Base-by-base conservation (phyloP, 2,888 invertebrate genomes). In the Pecten maximus region DNA sequence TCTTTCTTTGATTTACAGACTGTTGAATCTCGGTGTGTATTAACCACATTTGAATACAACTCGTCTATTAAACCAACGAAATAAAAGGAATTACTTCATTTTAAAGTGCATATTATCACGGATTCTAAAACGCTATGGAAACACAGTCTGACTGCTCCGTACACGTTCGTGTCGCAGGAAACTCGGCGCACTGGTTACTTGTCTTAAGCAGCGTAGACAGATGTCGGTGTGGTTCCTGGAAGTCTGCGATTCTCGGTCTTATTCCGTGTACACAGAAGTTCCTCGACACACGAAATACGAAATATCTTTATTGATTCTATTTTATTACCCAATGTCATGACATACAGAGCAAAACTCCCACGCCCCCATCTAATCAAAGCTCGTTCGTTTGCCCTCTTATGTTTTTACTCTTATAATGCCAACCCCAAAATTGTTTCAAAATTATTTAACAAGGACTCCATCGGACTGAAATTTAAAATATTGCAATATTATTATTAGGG, bases 41-140 rank as follows among this genome's bases (percentile, higher is more conserved):
- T 54, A 28, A 74, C 35, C 74, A 74, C 28, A 35, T 74, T 23
- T 35, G 35, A 35, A 28, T 28, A 74, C 74, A 74, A 74, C 35
- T 28, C 74, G 28, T 74, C 74, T 74, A 74, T 74, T 74, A 74
- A 74, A 74, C 74, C 74, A 10, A 35, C 2, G 35, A 74, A 74
- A 74, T 74, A 74, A 74, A 74, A 74, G 35, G 74, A 74, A 74
- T 74, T 74, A 35, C 74, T 74, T 74, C 28, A 74, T 35, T 35
- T 74, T 74, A 74, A 74, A 74, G 74, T 74, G 74, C 74, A 74
- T 74, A 74, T 74, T 35, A 74, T 74, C 74, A 74, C 74, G 74
- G 74, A 3, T 74, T 35, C 15, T 74, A 35, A 8, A 74, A 35
- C 15, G 35, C 74, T 10, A 28, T 15, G 15, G 74, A 74, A 74